A percentile compares a stretch with the other conserved stretches of the same genome.
phyloP scores from a whole-genome alignment of 2,113 vertebrate genomes.

The Rhinopomastus cyanomelas region DNA sequence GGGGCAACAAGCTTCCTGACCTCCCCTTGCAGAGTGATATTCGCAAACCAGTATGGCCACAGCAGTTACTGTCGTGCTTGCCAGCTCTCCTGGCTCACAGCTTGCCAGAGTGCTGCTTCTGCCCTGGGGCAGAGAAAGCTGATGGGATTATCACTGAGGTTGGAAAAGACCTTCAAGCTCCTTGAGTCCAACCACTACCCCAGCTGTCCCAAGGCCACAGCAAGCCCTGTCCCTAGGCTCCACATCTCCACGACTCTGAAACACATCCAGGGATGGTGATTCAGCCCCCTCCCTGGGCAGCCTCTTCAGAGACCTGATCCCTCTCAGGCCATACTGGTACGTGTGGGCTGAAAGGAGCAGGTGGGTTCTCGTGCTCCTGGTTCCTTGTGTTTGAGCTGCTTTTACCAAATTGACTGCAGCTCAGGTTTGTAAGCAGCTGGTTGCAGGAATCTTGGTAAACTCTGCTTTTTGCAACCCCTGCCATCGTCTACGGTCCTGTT shows the following conservation, averaged over 20 bases:
- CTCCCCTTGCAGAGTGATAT: fast-evolving
- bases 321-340: not conserved
- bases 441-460: not conserved
- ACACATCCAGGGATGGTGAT: too few relatives aligned
- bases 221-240: too few relatives aligned
- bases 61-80: not conserved
- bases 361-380: fast-evolving
- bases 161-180: too few relatives aligned
- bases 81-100: not conserved
- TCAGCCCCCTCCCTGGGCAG: too few relatives aligned
- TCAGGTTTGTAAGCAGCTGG: not conserved
- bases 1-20: not conserved
- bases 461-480: not conserved
- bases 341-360: not conserved
- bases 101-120: not conserved
- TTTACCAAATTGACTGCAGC: not conserved
- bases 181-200: too few relatives aligned
- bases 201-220: too few relatives aligned
- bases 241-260: too few relatives aligned
- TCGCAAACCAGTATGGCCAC: not conserved
- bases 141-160: not conserved
- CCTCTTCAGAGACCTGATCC: too few relatives aligned
- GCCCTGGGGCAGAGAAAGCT: not conserved
- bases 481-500: not conserved
- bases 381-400: not conserved